A percentile compares a stretch with the other conserved stretches of the same genome.
Conservation (phyloP, 2,113 vertebrate species). For the Hypocryptadius cinnamomeus region DNA sequence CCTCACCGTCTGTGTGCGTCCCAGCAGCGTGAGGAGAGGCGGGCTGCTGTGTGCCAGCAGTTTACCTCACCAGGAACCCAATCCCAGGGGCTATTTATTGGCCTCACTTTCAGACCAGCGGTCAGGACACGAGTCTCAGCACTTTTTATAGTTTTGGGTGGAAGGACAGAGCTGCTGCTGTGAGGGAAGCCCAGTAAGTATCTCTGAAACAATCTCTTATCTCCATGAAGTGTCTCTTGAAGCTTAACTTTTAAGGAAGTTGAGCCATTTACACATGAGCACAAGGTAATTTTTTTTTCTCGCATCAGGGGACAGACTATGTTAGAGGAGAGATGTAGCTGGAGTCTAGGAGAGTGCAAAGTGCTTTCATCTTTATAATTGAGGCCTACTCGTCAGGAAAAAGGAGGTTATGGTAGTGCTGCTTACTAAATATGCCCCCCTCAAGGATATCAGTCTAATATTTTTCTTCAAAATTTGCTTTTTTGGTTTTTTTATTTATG, state of each 20-base stretch:
- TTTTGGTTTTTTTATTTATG: background rate
- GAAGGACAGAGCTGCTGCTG: background rate
- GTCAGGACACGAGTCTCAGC: background rate
- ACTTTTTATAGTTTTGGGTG: background rate
- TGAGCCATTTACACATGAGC: background rate
- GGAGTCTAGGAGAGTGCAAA: background rate
- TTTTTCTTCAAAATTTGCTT: background rate
- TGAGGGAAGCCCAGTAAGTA: background rate
- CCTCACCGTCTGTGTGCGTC: background rate
- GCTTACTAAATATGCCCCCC: background rate
- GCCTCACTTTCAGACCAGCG: background rate
- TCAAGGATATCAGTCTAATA: background rate
- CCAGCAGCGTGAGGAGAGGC: background rate
- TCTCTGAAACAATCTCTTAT: background rate
- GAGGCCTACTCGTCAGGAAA: background rate
- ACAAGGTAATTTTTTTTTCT: background rate
- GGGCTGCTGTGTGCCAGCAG: background rate
- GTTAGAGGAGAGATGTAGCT: background rate
- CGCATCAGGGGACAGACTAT: background rate
- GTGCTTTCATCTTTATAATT: background rate
- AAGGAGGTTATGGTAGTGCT: background rate
- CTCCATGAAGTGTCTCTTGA: background rate
- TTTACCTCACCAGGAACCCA: constrained; percentile 9
- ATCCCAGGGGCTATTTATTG: background rate
- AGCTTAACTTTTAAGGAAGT: background rate